A percentile compares a stretch with the other conserved stretches of the same genome.
phyloP scores from a whole-genome alignment of 2,888 invertebrate species.

The Ferdinandea cuprea region DNA sequence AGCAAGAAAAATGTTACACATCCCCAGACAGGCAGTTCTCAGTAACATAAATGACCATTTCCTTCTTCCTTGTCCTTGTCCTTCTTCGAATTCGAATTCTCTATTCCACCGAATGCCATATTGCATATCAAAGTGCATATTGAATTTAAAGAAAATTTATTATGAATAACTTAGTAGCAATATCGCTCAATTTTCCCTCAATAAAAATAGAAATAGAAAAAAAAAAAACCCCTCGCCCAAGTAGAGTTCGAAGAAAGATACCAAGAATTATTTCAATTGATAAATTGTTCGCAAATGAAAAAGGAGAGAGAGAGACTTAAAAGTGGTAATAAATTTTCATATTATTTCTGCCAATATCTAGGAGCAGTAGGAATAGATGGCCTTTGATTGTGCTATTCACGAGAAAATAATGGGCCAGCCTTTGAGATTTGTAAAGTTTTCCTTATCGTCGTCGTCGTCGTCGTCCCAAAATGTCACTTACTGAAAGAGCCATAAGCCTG shows the following conservation, averaged over 20 bases:
- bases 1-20: too few species aligned
- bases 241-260: too few species aligned
- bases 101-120: background rate
- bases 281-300: constrained; percentile 12
- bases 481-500: background rate
- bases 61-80: background rate
- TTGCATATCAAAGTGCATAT: background rate
- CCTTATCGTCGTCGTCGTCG: too few species aligned
- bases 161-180: constrained; percentile 18
- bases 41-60: background rate
- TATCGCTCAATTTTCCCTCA: background rate
- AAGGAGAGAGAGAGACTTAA: background rate
- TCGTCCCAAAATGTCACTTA: too few species aligned
- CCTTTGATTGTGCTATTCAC: constrained; percentile 1
- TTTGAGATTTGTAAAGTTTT: too few species aligned
- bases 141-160: constrained; percentile 23
- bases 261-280: background rate
- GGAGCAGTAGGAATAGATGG: background rate
- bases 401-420: background rate
- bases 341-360: background rate
- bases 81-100: too few species aligned
- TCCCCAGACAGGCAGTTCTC: too few species aligned
- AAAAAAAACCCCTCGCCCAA: too few species aligned
- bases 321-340: constrained; percentile 8
- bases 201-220: too few species aligned